Percentiles rank a stretch among this genome's conserved stretches.
Evolutionary conservation across 2,888 invertebrate species (phyloP).

Genomic region (Apotomis betuletana): DNA sequence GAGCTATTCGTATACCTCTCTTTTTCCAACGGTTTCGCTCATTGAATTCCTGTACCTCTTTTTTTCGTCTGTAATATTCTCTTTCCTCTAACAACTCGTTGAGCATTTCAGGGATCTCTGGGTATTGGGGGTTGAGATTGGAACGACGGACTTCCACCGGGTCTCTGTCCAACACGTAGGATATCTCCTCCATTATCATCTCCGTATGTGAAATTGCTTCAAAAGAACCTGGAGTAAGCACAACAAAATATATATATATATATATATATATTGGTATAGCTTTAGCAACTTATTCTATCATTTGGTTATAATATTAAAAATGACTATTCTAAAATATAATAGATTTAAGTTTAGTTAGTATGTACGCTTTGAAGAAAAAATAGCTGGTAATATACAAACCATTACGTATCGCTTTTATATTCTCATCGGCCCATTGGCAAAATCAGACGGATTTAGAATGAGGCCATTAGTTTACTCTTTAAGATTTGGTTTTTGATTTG

Average conservation of each 20-base stretch:
- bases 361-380: too few species aligned
- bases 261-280: too few species aligned
- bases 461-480: too few species aligned
- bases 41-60: constrained; percentile 81
- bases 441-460: too few species aligned
- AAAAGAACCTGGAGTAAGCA: constrained; percentile 70
- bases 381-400: too few species aligned
- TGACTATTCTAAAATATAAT: too few species aligned
- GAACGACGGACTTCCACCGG: constrained; percentile 82
- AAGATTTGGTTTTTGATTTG: too few species aligned
- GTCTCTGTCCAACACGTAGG: constrained; percentile 81
- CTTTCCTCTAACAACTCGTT: constrained; percentile 71
- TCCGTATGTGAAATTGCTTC: constrained; percentile 85
- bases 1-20: constrained; percentile 86
- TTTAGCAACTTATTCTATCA: too few species aligned
- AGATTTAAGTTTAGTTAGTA: too few species aligned
- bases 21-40: constrained; percentile 90
- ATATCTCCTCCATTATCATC: constrained; percentile 87
- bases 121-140: constrained; percentile 72
- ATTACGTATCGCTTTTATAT: too few species aligned
- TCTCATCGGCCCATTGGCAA: too few species aligned
- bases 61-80: constrained; percentile 77
- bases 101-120: constrained; percentile 74
- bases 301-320: too few species aligned
- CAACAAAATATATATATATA: not conserved